Evolutionary conservation across 1,140 invertebrate species (phyloP).

Genomic region (Laupala kohalensis): DNA sequence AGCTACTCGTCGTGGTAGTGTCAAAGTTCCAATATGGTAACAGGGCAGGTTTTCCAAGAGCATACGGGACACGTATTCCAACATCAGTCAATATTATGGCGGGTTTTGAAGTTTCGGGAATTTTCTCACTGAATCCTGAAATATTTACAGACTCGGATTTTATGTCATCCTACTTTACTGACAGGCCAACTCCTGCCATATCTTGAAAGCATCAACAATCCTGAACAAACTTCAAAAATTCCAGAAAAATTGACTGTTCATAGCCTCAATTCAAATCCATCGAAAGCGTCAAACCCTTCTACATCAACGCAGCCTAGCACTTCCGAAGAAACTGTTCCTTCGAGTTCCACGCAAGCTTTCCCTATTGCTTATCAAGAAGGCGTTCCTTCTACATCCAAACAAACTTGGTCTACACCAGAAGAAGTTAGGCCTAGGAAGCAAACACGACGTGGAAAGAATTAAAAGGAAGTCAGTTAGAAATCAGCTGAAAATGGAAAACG

Average conservation of each 20-base stretch:
- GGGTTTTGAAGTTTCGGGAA: conserved; percentile 23
- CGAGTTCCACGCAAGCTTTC: background rate
- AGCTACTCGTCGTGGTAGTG: no score
- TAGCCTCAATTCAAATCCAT: background rate
- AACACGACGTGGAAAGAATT: background rate
- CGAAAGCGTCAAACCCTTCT: no score
- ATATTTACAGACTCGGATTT: conserved; percentile 27
- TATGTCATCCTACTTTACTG: conserved; percentile 24
- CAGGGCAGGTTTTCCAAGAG: no score
- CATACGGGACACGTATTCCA: no score
- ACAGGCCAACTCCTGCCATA: conserved; percentile 19
- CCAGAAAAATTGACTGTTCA: background rate
- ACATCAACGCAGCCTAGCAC: background rate
- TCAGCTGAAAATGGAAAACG: no score
- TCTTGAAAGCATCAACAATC: background rate
- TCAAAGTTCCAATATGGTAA: no score
- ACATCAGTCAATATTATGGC: conserved; percentile 24
- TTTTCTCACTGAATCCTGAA: conserved; percentile 23
- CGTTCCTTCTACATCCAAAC: no score
- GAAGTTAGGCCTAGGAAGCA: conserved; percentile 4
- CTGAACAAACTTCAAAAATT: no score
- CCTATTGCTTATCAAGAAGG: background rate
- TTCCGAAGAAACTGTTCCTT: no score
- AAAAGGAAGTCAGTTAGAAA: conserved; percentile 6
- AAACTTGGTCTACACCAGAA: conserved; percentile 8